A percentile compares a stretch with the other conserved stretches of the same genome.
phyloP scores from a whole-genome alignment of 64 coral and sea anemone species.

The Catalaphyllia jardinei region DNA sequence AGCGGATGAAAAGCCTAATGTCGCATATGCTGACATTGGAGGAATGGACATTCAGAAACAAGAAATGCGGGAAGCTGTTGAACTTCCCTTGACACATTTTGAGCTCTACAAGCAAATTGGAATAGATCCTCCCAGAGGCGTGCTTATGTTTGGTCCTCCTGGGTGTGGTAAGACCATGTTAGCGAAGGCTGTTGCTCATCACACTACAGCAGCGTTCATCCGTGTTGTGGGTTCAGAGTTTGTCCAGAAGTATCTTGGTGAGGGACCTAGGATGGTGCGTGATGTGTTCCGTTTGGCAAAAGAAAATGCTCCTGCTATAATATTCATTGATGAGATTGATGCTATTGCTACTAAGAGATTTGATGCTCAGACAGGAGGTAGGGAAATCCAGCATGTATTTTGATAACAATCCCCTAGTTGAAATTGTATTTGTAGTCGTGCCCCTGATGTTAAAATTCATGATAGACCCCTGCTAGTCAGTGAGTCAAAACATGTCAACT shows the following conservation, averaged over 20 bases:
- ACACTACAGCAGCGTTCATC: slow-evolving; percentile 97
- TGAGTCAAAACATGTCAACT: no score
- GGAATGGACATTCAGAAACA: slow-evolving; percentile 99
- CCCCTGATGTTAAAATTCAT: no score
- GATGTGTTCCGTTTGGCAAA: slow-evolving; percentile 97
- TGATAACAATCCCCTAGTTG: neutral
- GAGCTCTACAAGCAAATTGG: slow-evolving; percentile 99
- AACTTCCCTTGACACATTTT: slow-evolving; percentile 96
- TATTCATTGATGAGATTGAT: slow-evolving; percentile 99
- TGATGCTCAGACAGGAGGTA: slow-evolving; percentile 99
- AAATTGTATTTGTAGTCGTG: no score
- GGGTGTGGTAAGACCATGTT: slow-evolving; percentile 99
- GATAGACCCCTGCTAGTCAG: no score
- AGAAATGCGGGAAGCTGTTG: slow-evolving; percentile 96
- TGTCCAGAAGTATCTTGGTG: slow-evolving; percentile 99
- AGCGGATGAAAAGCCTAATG: slow-evolving; percentile 91
- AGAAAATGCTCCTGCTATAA: slow-evolving; percentile 98
- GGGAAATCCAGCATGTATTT: neutral
- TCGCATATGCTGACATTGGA: slow-evolving; percentile 91
- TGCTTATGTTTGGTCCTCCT: slow-evolving; percentile 93
- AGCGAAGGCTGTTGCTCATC: slow-evolving; percentile 98
- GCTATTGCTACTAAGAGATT: slow-evolving; percentile 99
- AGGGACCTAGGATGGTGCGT: slow-evolving; percentile 97
- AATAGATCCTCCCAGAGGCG: slow-evolving; percentile 96
- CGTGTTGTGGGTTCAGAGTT: slow-evolving; percentile 99